These are phyloP conservation scores for Centrocercus urophasianus DNA, from an alignment of 2,113 vertebrate genomes.

Conservation along the genomic window DNA sequence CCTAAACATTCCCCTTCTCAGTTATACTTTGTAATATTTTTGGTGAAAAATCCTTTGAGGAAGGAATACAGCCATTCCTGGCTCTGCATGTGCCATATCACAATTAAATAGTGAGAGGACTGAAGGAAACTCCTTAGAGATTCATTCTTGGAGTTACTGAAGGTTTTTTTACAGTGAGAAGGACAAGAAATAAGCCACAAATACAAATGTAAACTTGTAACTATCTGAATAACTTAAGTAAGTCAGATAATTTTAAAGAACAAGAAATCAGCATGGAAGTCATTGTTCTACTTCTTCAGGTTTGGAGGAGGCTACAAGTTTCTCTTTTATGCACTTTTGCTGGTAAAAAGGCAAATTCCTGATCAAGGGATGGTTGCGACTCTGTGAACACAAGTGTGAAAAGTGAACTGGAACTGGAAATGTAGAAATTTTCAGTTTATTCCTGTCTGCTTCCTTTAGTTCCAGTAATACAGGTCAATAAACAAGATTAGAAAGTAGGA, in stretches of 20 bases:
- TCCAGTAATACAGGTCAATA: neutral
- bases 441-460: neutral
- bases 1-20: neutral
- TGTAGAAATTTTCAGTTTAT: neutral
- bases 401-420: neutral
- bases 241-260: neutral
- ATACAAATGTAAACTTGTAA: neutral
- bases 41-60: neutral
- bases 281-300: neutral
- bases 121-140: neutral
- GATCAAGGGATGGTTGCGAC: neutral
- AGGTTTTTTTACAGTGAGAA: neutral
- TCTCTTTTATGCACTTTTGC: neutral
- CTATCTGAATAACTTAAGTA: rapidly evolving
- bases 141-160: neutral
- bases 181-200: neutral
- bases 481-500: neutral
- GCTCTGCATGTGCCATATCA: neutral
- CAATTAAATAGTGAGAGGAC: neutral
- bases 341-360: neutral
- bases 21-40: neutral
- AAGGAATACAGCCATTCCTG: neutral
- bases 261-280: neutral
- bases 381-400: neutral
- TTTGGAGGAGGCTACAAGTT: neutral